Conservation (phyloP, 53 echinoderm and acorn worm genomes). For the Holothuria leucospilota region DNA sequence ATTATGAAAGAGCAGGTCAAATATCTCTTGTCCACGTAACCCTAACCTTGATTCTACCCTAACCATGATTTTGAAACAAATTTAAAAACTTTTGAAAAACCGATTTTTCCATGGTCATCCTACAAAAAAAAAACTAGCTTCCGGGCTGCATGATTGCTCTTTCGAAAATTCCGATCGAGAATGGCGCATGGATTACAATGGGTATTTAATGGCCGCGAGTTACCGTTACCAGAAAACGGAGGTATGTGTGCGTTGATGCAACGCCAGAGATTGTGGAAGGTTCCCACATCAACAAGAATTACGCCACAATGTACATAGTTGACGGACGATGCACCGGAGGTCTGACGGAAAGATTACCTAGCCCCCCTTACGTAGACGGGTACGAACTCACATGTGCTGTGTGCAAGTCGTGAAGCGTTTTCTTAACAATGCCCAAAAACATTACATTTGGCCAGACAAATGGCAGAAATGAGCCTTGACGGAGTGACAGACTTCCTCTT, state of each 20-base stretch:
- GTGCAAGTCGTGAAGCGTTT: slow-evolving; percentile 17
- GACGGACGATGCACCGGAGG: slow-evolving; percentile 18
- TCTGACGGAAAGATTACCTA: slow-evolving; percentile 33
- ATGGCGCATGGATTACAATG: slow-evolving; percentile 52
- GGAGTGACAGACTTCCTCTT: no score
- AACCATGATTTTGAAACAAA: no score
- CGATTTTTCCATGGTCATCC: no score
- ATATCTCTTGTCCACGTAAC: no score
- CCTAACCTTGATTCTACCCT: no score
- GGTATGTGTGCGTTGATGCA: slow-evolving; percentile 54
- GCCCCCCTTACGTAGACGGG: slow-evolving; percentile 49
- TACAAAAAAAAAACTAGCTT: no score
- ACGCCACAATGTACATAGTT: slow-evolving; percentile 44
- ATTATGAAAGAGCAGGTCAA: no score
- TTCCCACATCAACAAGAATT: slow-evolving; percentile 21
- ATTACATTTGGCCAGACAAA: neutral
- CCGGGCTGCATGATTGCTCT: slow-evolving; percentile 33
- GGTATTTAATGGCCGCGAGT: slow-evolving; percentile 47
- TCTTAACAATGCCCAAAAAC: neutral
- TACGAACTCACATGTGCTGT: slow-evolving; percentile 59
- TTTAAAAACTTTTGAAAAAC: no score
- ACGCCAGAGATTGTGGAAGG: slow-evolving; percentile 13
- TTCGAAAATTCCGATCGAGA: neutral
- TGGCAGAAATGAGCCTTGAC: no score
- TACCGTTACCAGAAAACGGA: slow-evolving; percentile 25